phyloP scores from a whole-genome alignment of 2,797 vertebrate genomes.

The Rhinoraja longicauda region DNA sequence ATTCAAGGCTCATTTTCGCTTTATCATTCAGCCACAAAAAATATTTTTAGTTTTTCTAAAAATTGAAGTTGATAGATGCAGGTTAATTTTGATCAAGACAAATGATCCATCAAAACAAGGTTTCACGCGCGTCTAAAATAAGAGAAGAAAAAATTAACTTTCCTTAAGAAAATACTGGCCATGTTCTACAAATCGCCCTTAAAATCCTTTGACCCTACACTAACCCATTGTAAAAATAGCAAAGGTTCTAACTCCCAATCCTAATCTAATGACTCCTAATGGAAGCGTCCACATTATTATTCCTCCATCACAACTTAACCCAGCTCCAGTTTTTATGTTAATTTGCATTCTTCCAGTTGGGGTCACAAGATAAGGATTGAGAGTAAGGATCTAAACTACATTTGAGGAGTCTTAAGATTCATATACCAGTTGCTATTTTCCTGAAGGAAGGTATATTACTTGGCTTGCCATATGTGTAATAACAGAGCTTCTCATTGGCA shows the following conservation, averaged over 20 bases:
- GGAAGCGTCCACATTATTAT: not conserved
- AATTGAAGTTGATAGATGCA: not conserved
- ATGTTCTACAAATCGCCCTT: not conserved
- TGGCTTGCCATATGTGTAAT: not conserved
- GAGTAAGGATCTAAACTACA: too few relatives aligned
- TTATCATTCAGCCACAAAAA: not conserved
- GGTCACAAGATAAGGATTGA: too few relatives aligned
- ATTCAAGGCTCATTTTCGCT: not conserved
- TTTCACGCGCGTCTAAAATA: not conserved
- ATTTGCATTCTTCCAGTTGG: too few relatives aligned
- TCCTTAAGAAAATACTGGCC: not conserved
- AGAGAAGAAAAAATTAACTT: not conserved
- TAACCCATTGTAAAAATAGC: not conserved
- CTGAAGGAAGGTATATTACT: not conserved
- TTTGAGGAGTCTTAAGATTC: too few relatives aligned
- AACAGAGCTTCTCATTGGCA: not conserved
- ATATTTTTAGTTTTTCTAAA: not conserved
- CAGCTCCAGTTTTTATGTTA: too few relatives aligned
- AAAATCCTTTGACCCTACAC: not conserved
- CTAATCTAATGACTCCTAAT: not conserved
- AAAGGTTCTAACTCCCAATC: not conserved
- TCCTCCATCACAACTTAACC: too few relatives aligned
- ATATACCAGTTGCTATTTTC: too few relatives aligned
- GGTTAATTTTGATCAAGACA: not conserved
- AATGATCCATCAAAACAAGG: not conserved